Evolutionary conservation across 2,113 vertebrate species (phyloP), one percentile per base, ranked within the genome.

Genomic region (Petromus typicus): DNA sequence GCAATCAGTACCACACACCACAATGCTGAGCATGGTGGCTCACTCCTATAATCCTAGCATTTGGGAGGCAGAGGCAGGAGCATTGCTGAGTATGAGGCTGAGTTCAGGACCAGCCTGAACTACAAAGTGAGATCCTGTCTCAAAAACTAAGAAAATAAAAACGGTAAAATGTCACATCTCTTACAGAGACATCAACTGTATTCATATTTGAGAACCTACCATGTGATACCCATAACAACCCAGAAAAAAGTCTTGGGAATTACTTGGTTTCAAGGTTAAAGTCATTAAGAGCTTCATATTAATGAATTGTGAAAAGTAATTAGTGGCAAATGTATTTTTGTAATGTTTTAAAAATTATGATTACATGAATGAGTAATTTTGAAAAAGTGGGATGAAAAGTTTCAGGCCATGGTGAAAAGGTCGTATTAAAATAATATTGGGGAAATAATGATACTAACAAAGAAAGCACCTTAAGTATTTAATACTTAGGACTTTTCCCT

Each of bases 381-480:
- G 37, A 79, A 81, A 86, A 63, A 32, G 0, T 73, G 4, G 2
- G 7, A 2, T 84, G 14, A 78, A 11, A 79, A 54, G 9, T 84
- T 91, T 83, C 81, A 87, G 32, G 30, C 7, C 20, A 37, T 43
- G 86, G 25, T 43, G 22, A 37, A 8, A 94, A 40, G 17, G 30
- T 64, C 51, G 90, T 90, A 48, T 34, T 87, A 51, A 86, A 92
- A 40, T 83, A 85, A 61, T 3, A 56, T 73, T 82, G 30, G 64
- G 10, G 9, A 97, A 95, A 78, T 93, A 54, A 0, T 79, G 48
- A 84, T 92, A 85, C 93, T 79, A 84, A 90, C 66, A 63, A 86
- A 94, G 56, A 86, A 89, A 75, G 37, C 37, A 67, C 89, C 91
- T 92, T 86, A 17, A n/a, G 32, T 90, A 59, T 86, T 86, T 67